Evolutionary conservation across 92 coral and sea anemone species (phyloP).

Genomic region (Bergia sp.): DNA sequence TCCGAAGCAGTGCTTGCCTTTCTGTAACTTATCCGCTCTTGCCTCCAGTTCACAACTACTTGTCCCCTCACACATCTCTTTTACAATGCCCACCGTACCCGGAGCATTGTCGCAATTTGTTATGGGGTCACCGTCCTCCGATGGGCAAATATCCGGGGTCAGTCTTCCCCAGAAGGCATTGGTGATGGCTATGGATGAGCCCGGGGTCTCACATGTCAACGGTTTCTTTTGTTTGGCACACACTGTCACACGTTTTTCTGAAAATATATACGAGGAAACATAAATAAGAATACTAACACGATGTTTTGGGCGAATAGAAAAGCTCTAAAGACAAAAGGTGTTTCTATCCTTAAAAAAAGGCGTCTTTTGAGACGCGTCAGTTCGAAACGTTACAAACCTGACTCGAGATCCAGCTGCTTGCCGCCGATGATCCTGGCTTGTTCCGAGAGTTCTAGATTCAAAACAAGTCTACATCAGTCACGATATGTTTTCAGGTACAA

Average conservation of each 20-base stretch:
- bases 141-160: constrained; percentile 89
- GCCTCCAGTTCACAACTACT: constrained; percentile 92
- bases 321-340: background rate
- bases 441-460: constrained; percentile 15
- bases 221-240: constrained; percentile 86
- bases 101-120: constrained; percentile 81
- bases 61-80: constrained; percentile 93
- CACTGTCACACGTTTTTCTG: constrained; percentile 82
- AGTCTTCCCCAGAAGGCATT: constrained; percentile 95
- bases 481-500: background rate
- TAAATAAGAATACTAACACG: background rate
- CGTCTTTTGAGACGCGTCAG: no score
- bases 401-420: constrained; percentile 29
- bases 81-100: constrained; percentile 83
- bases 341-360: background rate
- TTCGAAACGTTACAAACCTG: constrained; percentile 7
- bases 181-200: constrained; percentile 94
- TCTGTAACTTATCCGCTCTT: constrained; percentile 81
- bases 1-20: constrained; percentile 82
- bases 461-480: background rate
- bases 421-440: constrained; percentile 1
- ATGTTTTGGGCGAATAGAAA: no score
- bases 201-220: constrained; percentile 87
- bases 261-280: background rate
- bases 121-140: constrained; percentile 94